Base-by-base conservation (phyloP, 1,140 invertebrate genomes). In the Drosophila biarmipes region DNA sequence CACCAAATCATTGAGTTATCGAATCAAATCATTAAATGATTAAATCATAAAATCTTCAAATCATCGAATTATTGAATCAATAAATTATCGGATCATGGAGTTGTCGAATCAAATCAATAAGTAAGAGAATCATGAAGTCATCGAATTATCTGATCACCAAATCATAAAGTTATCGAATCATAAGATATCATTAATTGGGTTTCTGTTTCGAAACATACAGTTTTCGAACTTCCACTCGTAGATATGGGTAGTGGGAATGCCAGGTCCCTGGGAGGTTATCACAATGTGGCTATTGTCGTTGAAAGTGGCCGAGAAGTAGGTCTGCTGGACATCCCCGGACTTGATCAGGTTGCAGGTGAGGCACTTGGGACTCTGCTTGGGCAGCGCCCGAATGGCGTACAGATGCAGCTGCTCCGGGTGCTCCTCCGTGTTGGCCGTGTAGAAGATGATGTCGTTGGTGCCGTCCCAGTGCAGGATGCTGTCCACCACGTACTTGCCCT, bases 381-480 rank as follows among this genome's bases (percentile, higher is more conserved):
- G 24, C 40, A 56, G 19, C 0, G 87, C 90, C n/a, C 74, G 78
- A 51, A 95, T 91, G 21, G 93, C 92, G 84, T 94, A 95, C 27
- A 95, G 61, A 87, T 95, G 94, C 80, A 94, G 93, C 37, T 93
- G 92, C 34, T 93, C 93, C 11, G 94, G 92, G 89, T 94, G 93
- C 21, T 92, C 78, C 74, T 93, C 93, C 4, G 92, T 93, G 37
- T 94, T 95, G 34, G 95, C 94, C 49, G 93, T 90, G 79, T 95
- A 96, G 84, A 95, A 95, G 94, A 97, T 94, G 51, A 93, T 90
- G 64, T 95, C 92, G 42, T 93, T 93, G 29, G 94, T 91, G 58
- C 95, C 91, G 81, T 97, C 95, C 96, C 96, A 98, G 21, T 94
- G 93, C 3, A 97, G 92, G 64, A 99, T 96, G 77, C 96, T 94